Evolutionary conservation across 1,140 invertebrate species (phyloP).

Genomic region (Portunus trituberculatus): DNA sequence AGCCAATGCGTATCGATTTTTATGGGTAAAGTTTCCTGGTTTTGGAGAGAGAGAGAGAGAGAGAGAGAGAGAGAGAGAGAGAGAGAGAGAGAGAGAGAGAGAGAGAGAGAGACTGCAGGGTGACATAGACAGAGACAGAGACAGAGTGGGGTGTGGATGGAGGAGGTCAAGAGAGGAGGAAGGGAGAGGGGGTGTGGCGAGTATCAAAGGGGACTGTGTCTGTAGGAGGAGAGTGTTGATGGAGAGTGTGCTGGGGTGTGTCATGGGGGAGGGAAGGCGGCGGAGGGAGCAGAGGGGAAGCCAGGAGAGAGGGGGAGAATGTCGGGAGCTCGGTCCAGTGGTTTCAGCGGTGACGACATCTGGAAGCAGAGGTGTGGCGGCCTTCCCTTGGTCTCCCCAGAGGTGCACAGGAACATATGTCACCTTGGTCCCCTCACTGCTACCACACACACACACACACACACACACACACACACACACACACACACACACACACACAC

Average conservation of each 20-base stretch:
- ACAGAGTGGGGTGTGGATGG: neutral
- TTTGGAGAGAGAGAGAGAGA: too few relatives aligned
- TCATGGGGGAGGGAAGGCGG: neutral
- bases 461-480: constrained; percentile 11
- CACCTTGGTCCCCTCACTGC: constrained; percentile 14
- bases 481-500: neutral
- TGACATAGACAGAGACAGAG: too few relatives aligned
- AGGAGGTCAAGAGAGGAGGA: neutral
- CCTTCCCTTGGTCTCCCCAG: neutral
- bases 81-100: neutral
- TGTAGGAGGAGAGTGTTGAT: neutral
- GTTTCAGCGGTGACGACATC: constrained; percentile 5
- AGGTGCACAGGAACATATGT: constrained; percentile 26
- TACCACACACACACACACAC: constrained; percentile 6
- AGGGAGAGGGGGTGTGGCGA: neutral
- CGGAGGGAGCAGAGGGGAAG: neutral
- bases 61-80: neutral
- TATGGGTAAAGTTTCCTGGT: too few relatives aligned
- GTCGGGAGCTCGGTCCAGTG: neutral
- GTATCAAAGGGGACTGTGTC: neutral
- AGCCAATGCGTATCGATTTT: too few relatives aligned
- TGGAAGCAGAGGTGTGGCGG: neutral
- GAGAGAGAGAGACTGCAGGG: neutral
- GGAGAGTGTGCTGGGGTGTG: neutral
- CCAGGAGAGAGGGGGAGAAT: neutral